Evolutionary conservation across 2,888 invertebrate species (phyloP).

Genomic region (Lasioglossum malachurum): DNA sequence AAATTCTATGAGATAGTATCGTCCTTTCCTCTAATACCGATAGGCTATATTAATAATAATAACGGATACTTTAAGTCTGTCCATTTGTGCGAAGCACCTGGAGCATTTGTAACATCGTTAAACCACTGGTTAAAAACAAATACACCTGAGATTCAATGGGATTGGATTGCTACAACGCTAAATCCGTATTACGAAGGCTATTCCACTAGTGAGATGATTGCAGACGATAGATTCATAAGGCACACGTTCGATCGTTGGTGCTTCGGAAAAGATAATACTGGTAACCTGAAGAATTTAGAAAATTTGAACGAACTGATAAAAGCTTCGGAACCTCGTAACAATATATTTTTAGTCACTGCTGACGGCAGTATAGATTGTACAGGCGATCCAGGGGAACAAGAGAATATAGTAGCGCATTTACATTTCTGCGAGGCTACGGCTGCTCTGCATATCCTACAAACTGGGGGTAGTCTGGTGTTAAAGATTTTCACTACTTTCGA

Average conservation of each 20-base stretch:
- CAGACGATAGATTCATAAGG: conserved; percentile 94
- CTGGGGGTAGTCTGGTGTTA: conserved; percentile 91
- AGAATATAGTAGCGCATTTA: conserved; percentile 90
- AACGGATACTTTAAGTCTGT: conserved; percentile 87
- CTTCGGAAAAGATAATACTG: conserved; percentile 94
- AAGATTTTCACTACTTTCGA: conserved; percentile 97
- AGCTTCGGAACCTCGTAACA: conserved; percentile 85
- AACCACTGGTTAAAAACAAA: conserved; percentile 92
- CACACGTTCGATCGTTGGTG: conserved; percentile 93
- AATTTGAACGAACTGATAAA: conserved; percentile 89
- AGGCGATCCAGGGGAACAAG: conserved; percentile 94
- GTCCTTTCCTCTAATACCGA: conserved; percentile 87
- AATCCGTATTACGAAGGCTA: conserved; percentile 98
- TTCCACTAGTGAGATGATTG: conserved; percentile 89
- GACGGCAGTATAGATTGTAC: conserved; percentile 98
- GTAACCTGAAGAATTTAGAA: conserved; percentile 90
- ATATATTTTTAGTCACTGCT: conserved; percentile 91
- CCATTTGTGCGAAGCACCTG: conserved; percentile 99
- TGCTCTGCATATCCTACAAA: conserved; percentile 89
- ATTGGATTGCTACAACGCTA: conserved; percentile 94
- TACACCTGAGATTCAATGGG: conserved; percentile 88
- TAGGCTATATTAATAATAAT: conserved; percentile 78
- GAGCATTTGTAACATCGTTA: conserved; percentile 95
- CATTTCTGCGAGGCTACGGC: conserved; percentile 94
- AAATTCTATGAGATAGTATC: conserved; percentile 95